These are phyloP conservation scores for Halictus rubicundus DNA, from an alignment of 1,140 invertebrate genomes.

Conservation along the genomic window DNA sequence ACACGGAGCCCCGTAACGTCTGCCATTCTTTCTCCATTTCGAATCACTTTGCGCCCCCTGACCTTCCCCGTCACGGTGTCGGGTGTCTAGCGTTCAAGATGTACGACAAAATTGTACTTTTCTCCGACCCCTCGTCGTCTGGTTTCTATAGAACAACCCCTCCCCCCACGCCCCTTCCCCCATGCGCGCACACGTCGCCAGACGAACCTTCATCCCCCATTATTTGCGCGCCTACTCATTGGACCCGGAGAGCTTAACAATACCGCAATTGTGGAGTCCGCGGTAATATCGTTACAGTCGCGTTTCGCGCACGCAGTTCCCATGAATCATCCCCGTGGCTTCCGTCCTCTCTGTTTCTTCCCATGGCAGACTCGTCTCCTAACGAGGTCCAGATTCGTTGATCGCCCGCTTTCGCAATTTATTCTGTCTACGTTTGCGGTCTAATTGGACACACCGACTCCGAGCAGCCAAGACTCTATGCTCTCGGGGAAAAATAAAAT, in stretches of 20 bases:
- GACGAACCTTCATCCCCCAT: conserved; percentile 18
- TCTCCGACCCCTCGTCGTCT: conserved; percentile 16
- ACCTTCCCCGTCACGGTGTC: conserved; percentile 38
- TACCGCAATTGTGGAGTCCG: conserved; percentile 46
- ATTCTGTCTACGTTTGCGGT: no score
- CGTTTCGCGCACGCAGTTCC: conserved; percentile 20
- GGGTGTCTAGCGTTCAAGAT: conserved; percentile 39
- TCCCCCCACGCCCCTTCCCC: no score
- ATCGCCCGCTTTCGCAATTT: neutral
- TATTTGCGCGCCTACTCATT: conserved; percentile 47
- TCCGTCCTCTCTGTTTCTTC: neutral
- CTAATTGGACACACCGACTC: no score
- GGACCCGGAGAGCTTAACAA: conserved; percentile 36
- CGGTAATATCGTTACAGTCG: conserved; percentile 46
- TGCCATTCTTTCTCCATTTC: conserved; percentile 55
- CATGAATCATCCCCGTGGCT: conserved; percentile 28
- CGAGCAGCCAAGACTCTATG: no score
- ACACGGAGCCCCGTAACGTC: conserved; percentile 21
- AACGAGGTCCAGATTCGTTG: conserved; percentile 45
- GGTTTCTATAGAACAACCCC: neutral
- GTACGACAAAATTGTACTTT: conserved; percentile 40
- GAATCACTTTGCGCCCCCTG: conserved; percentile 44
- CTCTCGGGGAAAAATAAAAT: no score
- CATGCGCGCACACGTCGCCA: conserved; percentile 11
- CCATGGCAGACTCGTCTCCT: conserved; percentile 1